Conservation (phyloP, 2,797 vertebrate species). For the Danio kyathit region DNA sequence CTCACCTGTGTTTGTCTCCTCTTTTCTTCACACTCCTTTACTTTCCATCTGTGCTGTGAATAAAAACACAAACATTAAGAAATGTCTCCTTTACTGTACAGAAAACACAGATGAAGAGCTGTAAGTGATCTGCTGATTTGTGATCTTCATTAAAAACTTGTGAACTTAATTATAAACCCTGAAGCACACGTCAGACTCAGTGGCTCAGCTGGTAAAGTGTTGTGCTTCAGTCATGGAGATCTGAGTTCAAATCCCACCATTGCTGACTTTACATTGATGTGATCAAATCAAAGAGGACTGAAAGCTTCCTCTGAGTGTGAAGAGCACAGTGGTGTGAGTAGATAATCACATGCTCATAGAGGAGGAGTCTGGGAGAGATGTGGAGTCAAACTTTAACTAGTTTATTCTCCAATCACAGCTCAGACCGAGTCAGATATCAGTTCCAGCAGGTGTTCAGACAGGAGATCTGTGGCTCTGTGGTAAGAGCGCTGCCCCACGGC, state of each 20-base stretch:
- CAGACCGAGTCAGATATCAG: neutral
- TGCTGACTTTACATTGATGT: neutral
- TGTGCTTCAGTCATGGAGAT: neutral
- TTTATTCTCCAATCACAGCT: neutral
- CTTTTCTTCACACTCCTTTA: too few species aligned
- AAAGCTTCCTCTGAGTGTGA: rapidly evolving
- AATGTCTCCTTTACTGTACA: too few species aligned
- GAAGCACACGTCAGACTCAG: neutral
- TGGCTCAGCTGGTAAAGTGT: neutral
- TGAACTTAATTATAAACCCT: too few species aligned
- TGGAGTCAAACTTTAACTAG: neutral
- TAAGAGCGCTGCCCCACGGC: too few species aligned
- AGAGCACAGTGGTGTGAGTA: neutral
- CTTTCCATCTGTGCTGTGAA: too few species aligned
- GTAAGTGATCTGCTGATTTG: too few species aligned
- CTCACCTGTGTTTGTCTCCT: too few species aligned
- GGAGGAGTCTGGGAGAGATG: rapidly evolving
- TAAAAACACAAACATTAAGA: too few species aligned
- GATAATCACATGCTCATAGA: neutral
- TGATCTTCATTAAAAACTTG: too few species aligned
- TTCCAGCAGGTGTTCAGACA: neutral
- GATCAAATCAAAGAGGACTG: neutral
- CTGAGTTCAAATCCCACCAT: neutral
- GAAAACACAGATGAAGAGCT: too few species aligned
- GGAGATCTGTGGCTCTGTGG: too few species aligned